phyloP scores from a whole-genome alignment of 2,888 invertebrate genomes.

The Rhodophaea formosa region DNA sequence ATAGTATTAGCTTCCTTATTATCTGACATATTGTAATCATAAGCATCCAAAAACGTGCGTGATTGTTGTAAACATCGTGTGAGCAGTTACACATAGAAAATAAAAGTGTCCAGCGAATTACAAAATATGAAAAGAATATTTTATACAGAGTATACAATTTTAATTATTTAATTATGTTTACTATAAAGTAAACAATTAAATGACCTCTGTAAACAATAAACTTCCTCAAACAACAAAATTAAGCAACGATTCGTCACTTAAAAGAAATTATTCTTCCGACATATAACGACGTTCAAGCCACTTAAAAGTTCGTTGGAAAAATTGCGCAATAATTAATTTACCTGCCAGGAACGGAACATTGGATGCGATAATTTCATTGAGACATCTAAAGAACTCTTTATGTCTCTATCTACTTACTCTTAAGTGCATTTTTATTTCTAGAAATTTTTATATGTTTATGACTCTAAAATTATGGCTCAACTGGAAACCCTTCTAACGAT shows the following conservation, averaged over 20 bases:
- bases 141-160: too few species aligned
- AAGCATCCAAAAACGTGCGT: too few species aligned
- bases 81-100: too few species aligned
- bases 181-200: not conserved
- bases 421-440: not conserved
- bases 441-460: not conserved
- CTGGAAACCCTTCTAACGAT: too few species aligned
- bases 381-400: slow-evolving; percentile 15
- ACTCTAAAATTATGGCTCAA: not conserved
- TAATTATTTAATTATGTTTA: too few species aligned
- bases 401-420: not conserved
- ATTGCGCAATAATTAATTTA: slow-evolving; percentile 18
- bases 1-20: too few species aligned
- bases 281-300: not conserved
- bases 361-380: slow-evolving; percentile 13
- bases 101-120: too few species aligned
- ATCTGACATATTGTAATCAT: too few species aligned
- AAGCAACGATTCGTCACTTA: not conserved
- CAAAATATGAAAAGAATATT: too few species aligned
- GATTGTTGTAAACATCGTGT: too few species aligned
- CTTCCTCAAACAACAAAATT: not conserved
- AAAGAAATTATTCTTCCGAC: slow-evolving; percentile 1
- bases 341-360: slow-evolving; percentile 7
- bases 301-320: slow-evolving; percentile 16
- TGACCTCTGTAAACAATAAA: not conserved